Evolutionary conservation across 2,888 invertebrate genomes (phyloP).

Genomic region (Orthonevra nobilis): DNA sequence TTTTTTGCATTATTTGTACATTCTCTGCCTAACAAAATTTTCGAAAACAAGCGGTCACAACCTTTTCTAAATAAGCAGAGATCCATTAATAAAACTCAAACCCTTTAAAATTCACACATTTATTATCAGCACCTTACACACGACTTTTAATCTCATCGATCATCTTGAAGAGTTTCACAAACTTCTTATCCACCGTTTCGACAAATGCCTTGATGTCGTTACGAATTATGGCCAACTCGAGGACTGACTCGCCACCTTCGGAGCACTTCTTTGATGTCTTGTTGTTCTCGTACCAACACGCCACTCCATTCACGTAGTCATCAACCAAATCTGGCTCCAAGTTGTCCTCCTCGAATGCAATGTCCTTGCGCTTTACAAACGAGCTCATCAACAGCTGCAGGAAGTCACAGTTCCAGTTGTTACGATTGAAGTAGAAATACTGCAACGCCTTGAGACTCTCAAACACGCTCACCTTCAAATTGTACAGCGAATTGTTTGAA

Average conservation of each 20-base stretch:
- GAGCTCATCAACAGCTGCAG: slow-evolving; percentile 77
- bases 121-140: slow-evolving; percentile 64
- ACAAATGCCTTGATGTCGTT: slow-evolving; percentile 77
- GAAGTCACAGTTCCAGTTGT: slow-evolving; percentile 79
- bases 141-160: slow-evolving; percentile 77
- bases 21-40: too few species aligned
- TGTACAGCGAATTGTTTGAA: slow-evolving; percentile 76
- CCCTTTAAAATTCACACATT: not conserved
- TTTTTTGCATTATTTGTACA: too few species aligned
- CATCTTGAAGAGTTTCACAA: slow-evolving; percentile 77
- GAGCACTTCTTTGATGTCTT: slow-evolving; percentile 75
- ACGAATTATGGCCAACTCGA: slow-evolving; percentile 77
- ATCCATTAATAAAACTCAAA: not conserved
- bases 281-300: slow-evolving; percentile 78
- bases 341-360: slow-evolving; percentile 77
- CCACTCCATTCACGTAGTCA: slow-evolving; percentile 78
- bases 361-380: slow-evolving; percentile 77
- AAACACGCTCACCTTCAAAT: slow-evolving; percentile 76
- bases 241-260: slow-evolving; percentile 60
- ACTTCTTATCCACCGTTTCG: slow-evolving; percentile 77
- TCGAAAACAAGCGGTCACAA: too few species aligned
- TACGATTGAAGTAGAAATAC: slow-evolving; percentile 78
- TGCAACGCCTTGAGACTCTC: slow-evolving; percentile 76
- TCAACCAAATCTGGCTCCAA: slow-evolving; percentile 78
- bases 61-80: not conserved